These are phyloP conservation scores for Xenotilapia longispinis DNA, from an alignment of 2,113 vertebrate genomes.

Conservation along the genomic window DNA sequence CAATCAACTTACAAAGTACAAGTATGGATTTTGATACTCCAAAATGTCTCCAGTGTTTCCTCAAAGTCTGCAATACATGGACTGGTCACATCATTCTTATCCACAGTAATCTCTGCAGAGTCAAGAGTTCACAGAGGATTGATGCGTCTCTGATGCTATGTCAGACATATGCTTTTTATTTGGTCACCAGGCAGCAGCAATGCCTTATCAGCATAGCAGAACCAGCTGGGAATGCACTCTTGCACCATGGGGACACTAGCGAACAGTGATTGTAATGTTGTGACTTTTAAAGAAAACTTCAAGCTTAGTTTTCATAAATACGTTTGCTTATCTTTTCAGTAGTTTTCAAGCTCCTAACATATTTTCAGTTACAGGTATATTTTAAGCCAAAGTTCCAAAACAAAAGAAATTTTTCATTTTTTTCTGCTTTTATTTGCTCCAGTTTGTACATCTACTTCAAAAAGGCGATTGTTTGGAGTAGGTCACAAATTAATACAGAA, in stretches of 20 bases:
- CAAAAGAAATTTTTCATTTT: not conserved
- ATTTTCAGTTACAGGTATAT: not conserved
- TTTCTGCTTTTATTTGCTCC: not conserved
- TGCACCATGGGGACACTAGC: conserved; percentile 6
- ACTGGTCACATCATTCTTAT: conserved; percentile 35
- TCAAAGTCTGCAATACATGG: conserved; percentile 13
- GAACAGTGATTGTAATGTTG: not conserved
- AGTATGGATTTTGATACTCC: conserved; percentile 4
- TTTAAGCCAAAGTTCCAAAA: not conserved
- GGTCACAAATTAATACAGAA: not conserved
- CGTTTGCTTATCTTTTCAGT: not conserved
- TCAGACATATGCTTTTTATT: conserved; percentile 65
- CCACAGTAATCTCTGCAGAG: conserved; percentile 25
- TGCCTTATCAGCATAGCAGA: conserved; percentile 49
- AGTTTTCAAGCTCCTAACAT: not conserved
- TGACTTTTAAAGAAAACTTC: not conserved
- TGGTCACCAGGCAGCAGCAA: conserved; percentile 33
- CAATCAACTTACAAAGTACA: not conserved
- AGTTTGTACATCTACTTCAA: rapidly evolving
- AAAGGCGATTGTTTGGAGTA: not conserved
- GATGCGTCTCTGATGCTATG: conserved; percentile 49
- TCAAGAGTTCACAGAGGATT: conserved; percentile 59
- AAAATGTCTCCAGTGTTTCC: not conserved
- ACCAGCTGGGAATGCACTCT: conserved; percentile 45
- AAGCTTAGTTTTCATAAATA: not conserved